A percentile compares a stretch with the other conserved stretches of the same genome.
Conservation (phyloP, 1,140 invertebrate species). For the Glossosoma conforme region DNA sequence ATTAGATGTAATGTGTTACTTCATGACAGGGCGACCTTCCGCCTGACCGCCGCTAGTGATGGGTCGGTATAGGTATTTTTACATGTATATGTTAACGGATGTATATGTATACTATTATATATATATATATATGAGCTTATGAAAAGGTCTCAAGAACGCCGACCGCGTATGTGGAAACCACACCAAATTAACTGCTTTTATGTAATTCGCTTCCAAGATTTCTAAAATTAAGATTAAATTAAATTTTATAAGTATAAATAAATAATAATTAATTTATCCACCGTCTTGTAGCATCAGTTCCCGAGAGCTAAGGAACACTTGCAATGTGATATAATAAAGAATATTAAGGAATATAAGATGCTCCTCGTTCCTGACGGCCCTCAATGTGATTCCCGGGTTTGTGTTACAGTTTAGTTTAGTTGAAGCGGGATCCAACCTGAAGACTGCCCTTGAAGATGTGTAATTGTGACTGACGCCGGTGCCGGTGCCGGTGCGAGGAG, state of each 20-base stretch:
- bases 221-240: slow-evolving; percentile 21
- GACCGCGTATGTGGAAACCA: slow-evolving; percentile 24
- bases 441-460: no score
- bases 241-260: no score
- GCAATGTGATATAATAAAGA: slow-evolving; percentile 27
- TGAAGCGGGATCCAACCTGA: no score
- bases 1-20: slow-evolving; percentile 26
- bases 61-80: slow-evolving; percentile 26
- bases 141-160: slow-evolving; percentile 13
- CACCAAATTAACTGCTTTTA: slow-evolving; percentile 31
- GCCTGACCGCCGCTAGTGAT: slow-evolving; percentile 13
- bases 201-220: slow-evolving; percentile 27
- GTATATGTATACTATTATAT: slow-evolving; percentile 11
- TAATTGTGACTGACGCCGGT: no score
- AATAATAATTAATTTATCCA: neutral
- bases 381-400: slow-evolving; percentile 28
- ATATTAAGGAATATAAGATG: slow-evolving; percentile 26
- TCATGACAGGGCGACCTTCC: slow-evolving; percentile 25
- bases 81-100: no score
- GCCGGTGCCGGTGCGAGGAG: no score
- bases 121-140: slow-evolving; percentile 28
- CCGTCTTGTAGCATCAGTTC: slow-evolving; percentile 1
- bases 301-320: slow-evolving; percentile 24
- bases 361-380: slow-evolving; percentile 26
- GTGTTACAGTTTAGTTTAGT: no score